Evolutionary conservation across 2,888 invertebrate genomes (phyloP).

Genomic region (Trichogramma dendrolimi): DNA sequence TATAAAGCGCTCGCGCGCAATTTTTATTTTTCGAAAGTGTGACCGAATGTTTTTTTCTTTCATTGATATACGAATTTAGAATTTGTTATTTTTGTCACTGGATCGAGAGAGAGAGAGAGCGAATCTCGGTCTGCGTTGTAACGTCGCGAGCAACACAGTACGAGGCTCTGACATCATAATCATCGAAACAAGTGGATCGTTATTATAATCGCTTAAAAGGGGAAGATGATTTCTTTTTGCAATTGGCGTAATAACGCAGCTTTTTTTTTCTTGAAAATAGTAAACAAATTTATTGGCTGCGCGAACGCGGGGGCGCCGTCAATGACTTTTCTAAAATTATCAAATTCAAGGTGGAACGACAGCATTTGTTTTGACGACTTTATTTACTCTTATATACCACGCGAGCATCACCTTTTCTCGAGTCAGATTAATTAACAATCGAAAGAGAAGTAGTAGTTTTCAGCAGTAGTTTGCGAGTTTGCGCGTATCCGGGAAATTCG

Average conservation of each 20-base stretch:
- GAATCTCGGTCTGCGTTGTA: background rate
- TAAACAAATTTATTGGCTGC: background rate
- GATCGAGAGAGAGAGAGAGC: too few species aligned
- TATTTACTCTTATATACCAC: background rate
- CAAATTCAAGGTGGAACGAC: background rate
- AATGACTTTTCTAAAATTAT: background rate
- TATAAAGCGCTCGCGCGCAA: too few species aligned
- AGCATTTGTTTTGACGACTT: background rate
- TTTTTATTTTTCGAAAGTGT: too few species aligned
- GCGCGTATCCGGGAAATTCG: slow-evolving; percentile 8
- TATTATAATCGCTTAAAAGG: background rate
- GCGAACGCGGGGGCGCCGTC: background rate
- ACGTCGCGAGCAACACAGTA: slow-evolving; percentile 5
- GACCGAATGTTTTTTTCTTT: too few species aligned
- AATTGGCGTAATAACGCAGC: too few species aligned
- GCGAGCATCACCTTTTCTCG: background rate
- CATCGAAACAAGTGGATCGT: background rate
- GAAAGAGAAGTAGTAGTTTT: background rate
- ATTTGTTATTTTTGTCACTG: too few species aligned
- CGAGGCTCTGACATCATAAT: background rate
- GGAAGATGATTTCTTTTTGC: background rate
- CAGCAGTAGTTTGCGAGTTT: background rate
- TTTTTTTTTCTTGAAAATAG: background rate
- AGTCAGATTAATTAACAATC: background rate
- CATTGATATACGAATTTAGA: too few species aligned